Base-by-base conservation (phyloP, 2,113 vertebrate genomes). In the Cynocephalus volans region DNA sequence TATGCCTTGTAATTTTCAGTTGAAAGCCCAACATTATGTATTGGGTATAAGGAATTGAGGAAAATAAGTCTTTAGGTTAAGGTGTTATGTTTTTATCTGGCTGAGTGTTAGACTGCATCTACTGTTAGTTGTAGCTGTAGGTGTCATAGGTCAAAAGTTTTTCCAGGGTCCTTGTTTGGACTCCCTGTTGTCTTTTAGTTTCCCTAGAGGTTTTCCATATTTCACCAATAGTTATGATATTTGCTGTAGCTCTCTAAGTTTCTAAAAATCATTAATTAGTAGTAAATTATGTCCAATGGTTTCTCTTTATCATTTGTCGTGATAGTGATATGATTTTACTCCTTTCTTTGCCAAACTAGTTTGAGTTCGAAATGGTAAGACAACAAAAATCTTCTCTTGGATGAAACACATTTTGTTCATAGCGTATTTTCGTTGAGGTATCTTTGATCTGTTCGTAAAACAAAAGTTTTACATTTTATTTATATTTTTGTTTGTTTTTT, bases 381-480 rank as follows among this genome's bases (percentile, higher is more conserved):
- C 17, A 93, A 31, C 3, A 41, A 70, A 56, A 41, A 64, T 79
- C 33, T 7, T 31, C 69, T 82, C 26, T 77, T 69, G 19, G 28
- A 45, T 94, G 64, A 70, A 77, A 83, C 28, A 17, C 36, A 73
- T 48, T 95, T 76, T 92, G 9, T 77, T 64, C 76, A 92, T 36
- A n/a, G 12, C 7, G 10, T 76, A 54, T 54, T 56, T 8, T 12
- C 54, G 48, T 79, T 92, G 88, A 83, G 72, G 18, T 86, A 52
- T 75, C 73, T 67, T 89, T 88, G 77, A 3, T 94, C 18, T 84
- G 45, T 80, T 86, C 90, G 36, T 73, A 85, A 81, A 31, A 85
- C 6, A 21, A 33, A 64, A 60, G 45, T 79, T 93, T 88, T 89
- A n/a, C 10, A 70, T 64, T 93, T 93, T 84, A 67, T 88, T 88